phyloP scores from a whole-genome alignment of 2,888 invertebrate species.

The Netelia fuscicornis region DNA sequence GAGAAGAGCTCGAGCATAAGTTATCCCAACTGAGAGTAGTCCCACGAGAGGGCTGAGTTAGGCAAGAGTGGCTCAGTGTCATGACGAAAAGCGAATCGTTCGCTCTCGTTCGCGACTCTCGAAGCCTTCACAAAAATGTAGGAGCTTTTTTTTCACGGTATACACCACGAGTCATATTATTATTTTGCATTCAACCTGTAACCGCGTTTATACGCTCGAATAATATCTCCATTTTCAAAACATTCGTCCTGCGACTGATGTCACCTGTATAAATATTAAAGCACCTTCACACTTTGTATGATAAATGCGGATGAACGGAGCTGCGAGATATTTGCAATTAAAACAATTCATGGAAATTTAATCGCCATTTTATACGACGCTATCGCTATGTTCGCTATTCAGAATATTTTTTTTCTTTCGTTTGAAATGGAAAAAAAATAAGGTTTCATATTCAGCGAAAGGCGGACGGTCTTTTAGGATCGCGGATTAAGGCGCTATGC shows the following conservation, averaged over 20 bases:
- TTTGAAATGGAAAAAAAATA: not conserved
- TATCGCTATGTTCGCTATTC: not conserved
- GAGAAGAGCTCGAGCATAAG: not conserved
- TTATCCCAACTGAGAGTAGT: conserved; percentile 27
- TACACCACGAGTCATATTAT: conserved; percentile 15
- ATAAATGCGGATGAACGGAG: conserved; percentile 9
- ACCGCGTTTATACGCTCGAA: conserved; percentile 1
- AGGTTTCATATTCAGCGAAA: conserved; percentile 7
- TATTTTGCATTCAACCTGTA: not conserved
- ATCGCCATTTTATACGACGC: not conserved
- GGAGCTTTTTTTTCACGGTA: conserved; percentile 9
- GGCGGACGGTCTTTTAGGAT: not conserved
- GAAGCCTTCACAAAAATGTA: conserved; percentile 12
- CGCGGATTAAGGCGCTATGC: not conserved
- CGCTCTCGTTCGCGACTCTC: conserved; percentile 3
- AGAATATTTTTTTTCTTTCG: not conserved
- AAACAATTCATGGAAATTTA: conserved; percentile 22
- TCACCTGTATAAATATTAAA: conserved; percentile 22
- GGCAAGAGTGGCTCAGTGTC: conserved; percentile 8
- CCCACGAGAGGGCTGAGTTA: conserved; percentile 24
- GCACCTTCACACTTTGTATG: not conserved
- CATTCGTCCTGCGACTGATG: not conserved
- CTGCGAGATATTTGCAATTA: conserved; percentile 8
- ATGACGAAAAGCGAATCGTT: conserved; percentile 11
- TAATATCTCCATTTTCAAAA: conserved; percentile 31